Base-by-base conservation (phyloP, 2,888 invertebrate genomes). In the Eupithecia insigniata region DNA sequence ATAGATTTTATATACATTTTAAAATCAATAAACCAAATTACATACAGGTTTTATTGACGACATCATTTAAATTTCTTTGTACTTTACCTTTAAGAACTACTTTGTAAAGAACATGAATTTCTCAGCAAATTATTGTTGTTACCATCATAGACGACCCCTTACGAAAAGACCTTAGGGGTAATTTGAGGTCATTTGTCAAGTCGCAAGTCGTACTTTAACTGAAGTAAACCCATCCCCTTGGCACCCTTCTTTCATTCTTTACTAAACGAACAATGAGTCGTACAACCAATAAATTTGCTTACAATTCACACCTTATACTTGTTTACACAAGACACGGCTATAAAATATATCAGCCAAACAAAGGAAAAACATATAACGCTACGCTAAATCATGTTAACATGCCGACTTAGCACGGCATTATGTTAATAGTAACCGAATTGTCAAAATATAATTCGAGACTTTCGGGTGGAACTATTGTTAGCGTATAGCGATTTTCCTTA, bases 251-350 rank as follows among this genome's bases (percentile, higher is more conserved):
- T 82, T 81, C 78, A 79, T 81, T 79, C 81, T 78, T 75, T 74
- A 75, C 76, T 82, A 85, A 83, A 80, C 77, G 84, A 89, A 93
- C 92, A 93, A 93, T 90, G 80, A 82, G 73, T 78, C 76, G 77
- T 87, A 89, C 88, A 89, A 85, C 89, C 91, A 87, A 93, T 93
- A 94, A 93, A 92, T 90, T 87, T 87, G 85, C 89, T 87, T 86
- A 90, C 90, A 91, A 92, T 90, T 92, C 90, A 92, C 92, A 91
- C 91, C 90, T 90, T 86, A 88, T 83, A 78, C 87, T 86, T 94
- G 94, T 93, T 94, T 94, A 93, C 92, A 91, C 93, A 92, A 93
- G 92, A 88, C 88, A 90, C 82, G 89, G 89, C 87, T 80, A 88
- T 94, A 92, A 94, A 94, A 92, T 89, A 89, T 87, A 91, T 92